Conservation (phyloP, 2,888 invertebrate species). For the Hirtodrosophila histrioides region DNA sequence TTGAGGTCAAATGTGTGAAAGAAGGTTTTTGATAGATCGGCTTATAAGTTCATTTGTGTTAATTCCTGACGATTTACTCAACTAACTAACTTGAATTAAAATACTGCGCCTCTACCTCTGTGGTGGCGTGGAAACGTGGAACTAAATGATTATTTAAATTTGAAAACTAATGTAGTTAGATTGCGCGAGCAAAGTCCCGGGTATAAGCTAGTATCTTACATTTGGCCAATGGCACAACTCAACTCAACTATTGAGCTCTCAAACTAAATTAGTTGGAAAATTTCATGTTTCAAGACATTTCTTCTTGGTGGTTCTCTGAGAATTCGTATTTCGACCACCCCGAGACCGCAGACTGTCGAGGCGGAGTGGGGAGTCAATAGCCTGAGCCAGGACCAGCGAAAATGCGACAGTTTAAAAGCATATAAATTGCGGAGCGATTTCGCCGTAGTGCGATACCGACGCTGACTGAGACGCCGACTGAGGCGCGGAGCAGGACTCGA, state of each 20-base stretch:
- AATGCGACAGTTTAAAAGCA: constrained; percentile 38
- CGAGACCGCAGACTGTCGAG: constrained; percentile 9
- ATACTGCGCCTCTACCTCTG: too few species aligned
- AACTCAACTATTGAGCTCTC: constrained; percentile 68
- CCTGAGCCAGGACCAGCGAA: constrained; percentile 1
- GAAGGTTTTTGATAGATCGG: too few species aligned
- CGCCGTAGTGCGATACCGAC: background rate
- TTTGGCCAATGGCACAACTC: constrained; percentile 10
- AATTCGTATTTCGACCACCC: constrained; percentile 4
- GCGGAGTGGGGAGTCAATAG: background rate
- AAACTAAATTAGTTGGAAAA: constrained; percentile 76
- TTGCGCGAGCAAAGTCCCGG: too few species aligned
- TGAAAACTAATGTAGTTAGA: too few species aligned
- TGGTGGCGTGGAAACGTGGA: too few species aligned
- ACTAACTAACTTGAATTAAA: too few species aligned
- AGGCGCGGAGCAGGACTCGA: constrained; percentile 16
- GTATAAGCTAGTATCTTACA: too few species aligned
- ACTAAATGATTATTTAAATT: too few species aligned
- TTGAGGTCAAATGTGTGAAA: too few species aligned
- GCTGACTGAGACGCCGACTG: background rate
- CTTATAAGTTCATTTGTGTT: too few species aligned
- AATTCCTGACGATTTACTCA: too few species aligned
- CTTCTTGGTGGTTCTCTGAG: too few species aligned
- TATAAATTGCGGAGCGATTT: constrained; percentile 58
- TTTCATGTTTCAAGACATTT: constrained; percentile 41